Evolutionary conservation across 2,113 vertebrate species (phyloP).

Genomic region (Rhynchomys soricoides): DNA sequence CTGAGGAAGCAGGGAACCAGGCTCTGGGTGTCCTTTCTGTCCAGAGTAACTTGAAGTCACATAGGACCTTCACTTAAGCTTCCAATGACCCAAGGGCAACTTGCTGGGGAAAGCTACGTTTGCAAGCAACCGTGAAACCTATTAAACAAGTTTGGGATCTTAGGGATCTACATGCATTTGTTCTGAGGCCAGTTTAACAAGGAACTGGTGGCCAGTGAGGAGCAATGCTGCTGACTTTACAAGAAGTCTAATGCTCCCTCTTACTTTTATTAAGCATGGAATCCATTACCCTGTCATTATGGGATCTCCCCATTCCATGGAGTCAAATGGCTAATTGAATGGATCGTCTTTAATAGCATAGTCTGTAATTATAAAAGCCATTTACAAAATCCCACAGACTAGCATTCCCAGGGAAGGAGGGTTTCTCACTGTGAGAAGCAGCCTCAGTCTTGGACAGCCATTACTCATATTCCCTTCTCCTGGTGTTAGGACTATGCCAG

Average conservation of each 20-base stretch:
- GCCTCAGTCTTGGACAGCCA: conserved; percentile 38
- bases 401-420: conserved; percentile 60
- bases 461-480: conserved; percentile 66
- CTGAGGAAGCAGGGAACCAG: background rate
- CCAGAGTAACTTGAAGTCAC: conserved; percentile 7
- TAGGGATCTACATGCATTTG: conserved; percentile 48
- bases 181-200: conserved; percentile 56
- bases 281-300: conserved; percentile 73
- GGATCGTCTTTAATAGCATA: conserved; percentile 57
- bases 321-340: conserved; percentile 62
- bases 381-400: conserved; percentile 69
- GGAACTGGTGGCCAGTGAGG: conserved; percentile 1
- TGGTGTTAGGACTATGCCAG: conserved; percentile 45
- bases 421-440: conserved; percentile 65
- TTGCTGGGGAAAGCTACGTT: conserved; percentile 45
- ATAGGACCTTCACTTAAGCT: background rate
- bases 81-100: background rate
- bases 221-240: conserved; percentile 42
- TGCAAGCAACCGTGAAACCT: conserved; percentile 20
- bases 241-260: conserved; percentile 59
- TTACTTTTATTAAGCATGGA: conserved; percentile 72
- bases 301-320: conserved; percentile 27
- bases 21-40: conserved; percentile 9
- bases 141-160: conserved; percentile 58
- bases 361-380: conserved; percentile 71